Base-by-base conservation (phyloP, 2,797 vertebrate genomes). In the Sitta carolinensis region DNA sequence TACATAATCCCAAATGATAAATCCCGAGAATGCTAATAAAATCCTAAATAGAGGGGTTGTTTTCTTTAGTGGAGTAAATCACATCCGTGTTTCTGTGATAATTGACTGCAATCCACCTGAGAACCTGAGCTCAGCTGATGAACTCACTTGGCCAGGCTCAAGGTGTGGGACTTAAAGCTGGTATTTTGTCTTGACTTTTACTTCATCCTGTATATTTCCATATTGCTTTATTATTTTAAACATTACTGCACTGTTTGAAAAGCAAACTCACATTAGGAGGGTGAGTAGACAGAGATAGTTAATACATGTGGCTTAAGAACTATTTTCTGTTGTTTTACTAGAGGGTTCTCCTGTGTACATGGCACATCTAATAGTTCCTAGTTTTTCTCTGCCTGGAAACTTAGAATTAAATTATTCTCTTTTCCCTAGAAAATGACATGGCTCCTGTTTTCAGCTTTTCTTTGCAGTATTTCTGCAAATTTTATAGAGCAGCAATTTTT, bases 1-100 rank as follows among this genome's bases (percentile, higher is more conserved):
- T 97, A 96, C 96, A 97, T 98, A 98, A 97, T 98, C 97, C 96
- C 88, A 87, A 98, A 97, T 97, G 97, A 98, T 98, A 98, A 97
- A 93, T 87, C 68, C 96, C 38, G 94, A 97, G 94, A 98, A 98
- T 97, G 97, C 97, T 97, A 97, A 97, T 97, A 96, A 97, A 97
- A 97, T 94, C 82, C 89, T 92, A 93, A 96, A 94, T 22, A 64
- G 18, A 87, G 50, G 45, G 45, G 38, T 34, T 94, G 83, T 55
- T 29, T 75, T 96, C 91, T 84, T 52, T 78, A 84, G 77, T 36
- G 63, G 40, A 88, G 67, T 82, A 81, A 81, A 89, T 93, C 90
- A 62, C 77, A 70, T 95, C 68, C 54, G 62, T 40, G 51, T 94
- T 22, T 29, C 52, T 25, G 40, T 76, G 32, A 59, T 48, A 26